phyloP scores from a whole-genome alignment of 1,140 invertebrate species.

The Plodia interpunctella region DNA sequence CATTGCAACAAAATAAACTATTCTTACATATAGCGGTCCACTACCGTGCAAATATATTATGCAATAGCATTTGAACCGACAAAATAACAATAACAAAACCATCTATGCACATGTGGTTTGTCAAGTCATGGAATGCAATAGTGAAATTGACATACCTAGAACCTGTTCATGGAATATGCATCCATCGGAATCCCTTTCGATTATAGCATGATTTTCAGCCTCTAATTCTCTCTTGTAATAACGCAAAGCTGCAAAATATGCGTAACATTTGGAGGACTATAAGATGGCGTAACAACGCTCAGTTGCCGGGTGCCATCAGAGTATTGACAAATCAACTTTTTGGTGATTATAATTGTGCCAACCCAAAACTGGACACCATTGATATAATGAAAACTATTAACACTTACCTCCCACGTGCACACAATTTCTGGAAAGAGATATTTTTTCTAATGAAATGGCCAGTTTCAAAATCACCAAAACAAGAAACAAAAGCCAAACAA shows the following conservation, averaged over 20 bases:
- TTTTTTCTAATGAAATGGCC: conserved; percentile 78
- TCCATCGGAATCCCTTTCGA: conserved; percentile 45
- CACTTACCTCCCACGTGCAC: conserved; percentile 75
- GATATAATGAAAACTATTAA: conserved; percentile 60
- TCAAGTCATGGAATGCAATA: conserved; percentile 64
- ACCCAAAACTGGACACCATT: conserved; percentile 49
- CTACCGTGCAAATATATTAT: conserved; percentile 49
- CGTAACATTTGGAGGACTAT: conserved; percentile 71
- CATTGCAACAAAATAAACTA: conserved; percentile 15
- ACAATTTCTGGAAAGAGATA: conserved; percentile 77
- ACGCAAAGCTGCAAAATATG: conserved; percentile 66
- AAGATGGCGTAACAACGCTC: conserved; percentile 77
- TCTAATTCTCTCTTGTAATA: conserved; percentile 48
- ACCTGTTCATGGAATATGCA: conserved; percentile 45
- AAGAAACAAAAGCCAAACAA: conserved; percentile 77
- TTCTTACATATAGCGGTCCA: conserved; percentile 20
- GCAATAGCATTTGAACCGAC: conserved; percentile 44
- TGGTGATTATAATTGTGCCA: conserved; percentile 46
- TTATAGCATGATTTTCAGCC: conserved; percentile 55
- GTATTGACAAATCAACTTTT: conserved; percentile 73
- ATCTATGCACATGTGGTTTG: conserved; percentile 68
- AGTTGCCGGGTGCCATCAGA: conserved; percentile 69
- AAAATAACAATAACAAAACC: conserved; percentile 67
- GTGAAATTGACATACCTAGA: conserved; percentile 68
- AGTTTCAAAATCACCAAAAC: conserved; percentile 77